Evolutionary conservation across 30 jellyfish, hydroid and myxozoan species (phyloP), one percentile per base, ranked within the genome.

Genomic region (Chrysaora quinquecirrha): DNA sequence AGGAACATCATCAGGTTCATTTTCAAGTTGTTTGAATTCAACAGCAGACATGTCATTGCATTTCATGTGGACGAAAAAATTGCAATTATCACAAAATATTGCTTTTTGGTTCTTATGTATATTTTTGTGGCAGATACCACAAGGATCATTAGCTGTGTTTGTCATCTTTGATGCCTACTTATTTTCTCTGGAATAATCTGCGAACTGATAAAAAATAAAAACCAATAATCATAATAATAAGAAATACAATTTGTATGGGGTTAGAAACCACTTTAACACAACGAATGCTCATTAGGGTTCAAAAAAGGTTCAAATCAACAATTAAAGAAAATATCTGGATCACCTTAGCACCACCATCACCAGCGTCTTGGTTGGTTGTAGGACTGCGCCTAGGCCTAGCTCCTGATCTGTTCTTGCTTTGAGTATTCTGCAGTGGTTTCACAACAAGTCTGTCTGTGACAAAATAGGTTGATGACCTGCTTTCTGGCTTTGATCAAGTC

Each of bases 371-470:
- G 58, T 43, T 43, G 58, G 58, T 43, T 43, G 58, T 43, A 43
- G 58, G 58, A 43, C 16, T 43, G 58, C 58, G 58, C 58, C 58
- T 43, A 43, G 58, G 58, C 58, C 58, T 43, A 43, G 58, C 58
- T 43, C 58, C 58, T 43, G 58, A 43, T 43, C 58, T 43, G 58
- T 43, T 43, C 58, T 43, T 43, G 58, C 58, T 43, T 43, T 43
- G 58, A 43, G 58, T 6, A 43, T 43, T 43, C 58, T 43, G 58
- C 58, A 43, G 58, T 43, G 58, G 58, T 43, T 43, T 43, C 58
- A 43, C 58, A 43, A 43, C 58, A 43, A 43, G 58, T 43, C 58
- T 43, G 58, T 43, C 58, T 43, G 58, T 9, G 58, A 43, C 58
- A 43, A 43, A 43, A 43, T 43, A 43, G 58, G 58, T 16, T 43